Evolutionary conservation across 2,797 vertebrate species (phyloP).

Genomic region (Ispidina lecontei): DNA sequence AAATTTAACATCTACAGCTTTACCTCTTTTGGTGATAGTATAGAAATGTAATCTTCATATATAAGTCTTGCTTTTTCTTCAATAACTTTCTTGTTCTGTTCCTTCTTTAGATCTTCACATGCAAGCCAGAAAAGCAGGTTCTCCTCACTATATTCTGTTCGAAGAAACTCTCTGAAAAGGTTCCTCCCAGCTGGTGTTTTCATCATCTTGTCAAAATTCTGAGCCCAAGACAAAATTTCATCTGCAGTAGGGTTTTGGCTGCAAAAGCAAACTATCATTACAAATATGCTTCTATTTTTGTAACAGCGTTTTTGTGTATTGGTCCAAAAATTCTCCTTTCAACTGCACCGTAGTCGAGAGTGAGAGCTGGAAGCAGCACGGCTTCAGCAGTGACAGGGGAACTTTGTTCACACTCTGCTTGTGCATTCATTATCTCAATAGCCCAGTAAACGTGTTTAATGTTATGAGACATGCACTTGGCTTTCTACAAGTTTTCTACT

Average conservation of each 20-base stretch:
- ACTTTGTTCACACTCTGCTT: background rate
- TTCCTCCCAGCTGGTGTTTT: constrained; percentile 91
- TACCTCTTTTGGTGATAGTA: constrained; percentile 98
- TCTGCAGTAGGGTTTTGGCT: constrained; percentile 88
- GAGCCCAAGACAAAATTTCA: constrained; percentile 94
- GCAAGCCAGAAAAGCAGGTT: constrained; percentile 98
- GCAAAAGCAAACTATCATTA: constrained; percentile 61
- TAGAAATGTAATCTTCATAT: constrained; percentile 98
- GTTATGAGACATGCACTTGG: background rate
- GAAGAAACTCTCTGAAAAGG: constrained; percentile 94
- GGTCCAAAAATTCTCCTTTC: constrained; percentile 15
- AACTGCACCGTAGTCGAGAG: background rate
- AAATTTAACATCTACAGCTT: constrained; percentile 5
- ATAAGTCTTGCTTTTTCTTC: constrained; percentile 95
- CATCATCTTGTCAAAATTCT: constrained; percentile 99
- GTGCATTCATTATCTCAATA: constrained; percentile 23
- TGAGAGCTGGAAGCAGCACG: background rate
- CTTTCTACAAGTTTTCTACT: background rate
- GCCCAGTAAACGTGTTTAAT: background rate
- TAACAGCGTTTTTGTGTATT: constrained; percentile 35
- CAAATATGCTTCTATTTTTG: constrained; percentile 51
- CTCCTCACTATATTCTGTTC: constrained; percentile 97
- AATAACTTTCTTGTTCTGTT: constrained; percentile 86
- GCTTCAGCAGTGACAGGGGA: background rate
- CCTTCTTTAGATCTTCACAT: constrained; percentile 95